Base-by-base conservation (phyloP, 1,140 invertebrate species). In the Manduca sexta region DNA sequence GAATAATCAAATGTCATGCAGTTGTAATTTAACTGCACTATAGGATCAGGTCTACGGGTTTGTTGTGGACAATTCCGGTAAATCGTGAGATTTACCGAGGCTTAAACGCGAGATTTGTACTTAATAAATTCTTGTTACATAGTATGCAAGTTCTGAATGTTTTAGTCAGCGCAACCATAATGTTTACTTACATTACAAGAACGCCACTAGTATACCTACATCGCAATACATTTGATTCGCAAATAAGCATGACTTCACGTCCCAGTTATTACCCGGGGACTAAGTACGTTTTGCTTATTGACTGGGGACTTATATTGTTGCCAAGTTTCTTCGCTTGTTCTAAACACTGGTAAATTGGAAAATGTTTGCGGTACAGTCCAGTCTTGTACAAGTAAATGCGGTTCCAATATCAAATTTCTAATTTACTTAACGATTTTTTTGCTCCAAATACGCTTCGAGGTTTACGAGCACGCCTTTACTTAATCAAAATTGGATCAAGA, bases 271-370 rank as follows among this genome's bases (percentile, higher is more conserved):
- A 30, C 43, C 31, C 14, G 13, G 43, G 43, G 43, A 45, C 43
- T 26, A 15, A 45, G 41, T 34, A 34, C 45, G 45, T 39, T 45
- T 29, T 16, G 31, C 13, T 34, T 46, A 46, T 46, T 46, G 45
- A 46, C 45, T 38, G 18, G 45, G 45, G 45, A 39, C 45, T 38
- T 30, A 31, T 35, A 45, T 45, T 45, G 43, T 45, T 45, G 45
- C 34, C 45, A 46, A 46, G 45, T 38, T 46, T 46, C 31, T 30
- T 21, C 18, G 33, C 31, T 17, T 15, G 26, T 43, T 34, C 45
- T 46, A 29, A 46, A 46, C 14, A 10, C 8, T 26, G 21, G 18
- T 38, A 46, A 13, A 18, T 38, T 34, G 30, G 21, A 45, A 45
- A 45, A 35, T 45, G 43, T 45, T 45, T 35, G 43, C 30, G 41